These are phyloP conservation scores for Brachionus paranguensis DNA, from an alignment of 1,140 invertebrate genomes.

Conservation along the genomic window DNA sequence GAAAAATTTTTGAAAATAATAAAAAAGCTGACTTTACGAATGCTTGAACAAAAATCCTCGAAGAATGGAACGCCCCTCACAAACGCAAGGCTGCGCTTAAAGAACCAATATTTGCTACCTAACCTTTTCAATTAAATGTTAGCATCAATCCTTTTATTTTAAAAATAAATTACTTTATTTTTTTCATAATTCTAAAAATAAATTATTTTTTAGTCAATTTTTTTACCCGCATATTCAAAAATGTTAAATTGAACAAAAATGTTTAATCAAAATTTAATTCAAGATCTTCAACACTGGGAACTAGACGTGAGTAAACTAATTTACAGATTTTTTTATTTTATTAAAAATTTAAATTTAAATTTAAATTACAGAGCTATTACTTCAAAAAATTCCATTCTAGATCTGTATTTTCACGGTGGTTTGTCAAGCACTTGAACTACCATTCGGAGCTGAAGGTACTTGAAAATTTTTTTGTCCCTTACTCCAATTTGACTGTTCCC, in stretches of 20 bases:
- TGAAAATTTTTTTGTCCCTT: neutral
- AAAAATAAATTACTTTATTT: neutral
- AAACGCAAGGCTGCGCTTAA: neutral
- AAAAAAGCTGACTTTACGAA: neutral
- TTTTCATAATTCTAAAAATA: neutral
- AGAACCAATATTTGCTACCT: neutral
- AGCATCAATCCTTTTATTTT: neutral
- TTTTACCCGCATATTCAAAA: neutral
- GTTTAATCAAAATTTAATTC: neutral
- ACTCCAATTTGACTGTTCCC: neutral
- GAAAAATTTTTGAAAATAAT: neutral
- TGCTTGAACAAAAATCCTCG: neutral
- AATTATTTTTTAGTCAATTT: neutral
- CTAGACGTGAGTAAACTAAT: neutral
- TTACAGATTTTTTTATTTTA: neutral
- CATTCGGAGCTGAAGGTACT: neutral
- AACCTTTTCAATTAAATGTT: neutral
- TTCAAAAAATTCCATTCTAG: neutral
- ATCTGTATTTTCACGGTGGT: neutral
- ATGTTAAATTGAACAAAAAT: slow-evolving; percentile 2
- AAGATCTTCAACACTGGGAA: neutral
- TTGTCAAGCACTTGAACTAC: neutral
- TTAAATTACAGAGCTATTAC: neutral
- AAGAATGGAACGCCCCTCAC: neutral
- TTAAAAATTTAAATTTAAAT: neutral